Evolutionary conservation across 2,888 invertebrate species (phyloP).

Genomic region (Microctonus aethiopoides): DNA sequence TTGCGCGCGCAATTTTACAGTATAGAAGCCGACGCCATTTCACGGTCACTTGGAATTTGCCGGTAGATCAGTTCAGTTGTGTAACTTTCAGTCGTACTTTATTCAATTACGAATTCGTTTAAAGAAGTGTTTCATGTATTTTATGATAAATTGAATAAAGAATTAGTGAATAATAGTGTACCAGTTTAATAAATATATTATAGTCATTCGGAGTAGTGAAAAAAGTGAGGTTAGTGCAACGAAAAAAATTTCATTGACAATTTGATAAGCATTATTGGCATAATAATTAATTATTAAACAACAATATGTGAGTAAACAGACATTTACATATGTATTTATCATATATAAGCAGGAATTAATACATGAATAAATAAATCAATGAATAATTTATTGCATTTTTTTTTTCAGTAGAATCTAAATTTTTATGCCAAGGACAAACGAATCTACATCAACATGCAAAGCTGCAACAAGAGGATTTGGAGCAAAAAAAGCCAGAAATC

Average conservation of each 20-base stretch:
- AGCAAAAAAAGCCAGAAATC: background rate
- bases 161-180: background rate
- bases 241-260: too few relatives aligned
- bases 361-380: too few relatives aligned
- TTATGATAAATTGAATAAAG: too few relatives aligned
- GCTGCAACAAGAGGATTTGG: background rate
- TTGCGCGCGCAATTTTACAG: background rate
- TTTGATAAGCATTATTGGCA: background rate
- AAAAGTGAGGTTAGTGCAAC: background rate
- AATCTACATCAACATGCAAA: background rate
- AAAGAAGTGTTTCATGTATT: background rate
- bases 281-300: background rate
- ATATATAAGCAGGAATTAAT: too few relatives aligned
- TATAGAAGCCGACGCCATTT: background rate
- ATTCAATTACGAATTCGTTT: background rate
- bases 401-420: background rate
- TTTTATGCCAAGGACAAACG: background rate
- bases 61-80: background rate
- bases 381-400: background rate
- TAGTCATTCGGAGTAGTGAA: background rate
- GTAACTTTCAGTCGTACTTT: background rate
- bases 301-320: background rate
- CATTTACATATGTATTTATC: too few relatives aligned
- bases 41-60: background rate
- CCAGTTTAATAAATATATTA: background rate